phyloP scores from a whole-genome alignment of 30 jellyfish, hydroid and myxozoan species.

The Catostylus mosaicus region DNA sequence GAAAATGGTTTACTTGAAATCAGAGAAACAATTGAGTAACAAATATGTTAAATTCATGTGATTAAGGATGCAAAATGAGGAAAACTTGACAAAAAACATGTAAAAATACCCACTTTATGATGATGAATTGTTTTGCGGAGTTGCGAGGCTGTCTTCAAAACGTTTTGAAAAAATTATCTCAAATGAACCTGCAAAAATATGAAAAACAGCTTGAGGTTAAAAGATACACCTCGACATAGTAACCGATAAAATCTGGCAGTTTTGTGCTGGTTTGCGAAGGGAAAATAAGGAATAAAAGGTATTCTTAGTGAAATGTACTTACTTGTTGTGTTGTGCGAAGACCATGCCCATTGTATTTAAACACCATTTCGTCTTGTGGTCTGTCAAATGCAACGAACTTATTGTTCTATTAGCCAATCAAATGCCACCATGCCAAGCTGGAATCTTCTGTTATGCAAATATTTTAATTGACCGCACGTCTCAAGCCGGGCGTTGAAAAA shows the following conservation, averaged over 20 bases:
- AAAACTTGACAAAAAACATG: background rate
- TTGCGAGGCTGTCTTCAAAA: conserved; percentile 1
- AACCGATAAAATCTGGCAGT: background rate
- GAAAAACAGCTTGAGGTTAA: background rate
- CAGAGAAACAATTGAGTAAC: background rate
- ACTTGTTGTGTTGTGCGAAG: conserved; percentile 64
- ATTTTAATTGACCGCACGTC: conserved; percentile 38
- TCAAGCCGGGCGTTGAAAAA: conserved; percentile 43
- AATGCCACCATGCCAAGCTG: conserved; percentile 9
- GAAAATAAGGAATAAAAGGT: background rate
- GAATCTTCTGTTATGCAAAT: conserved; percentile 71
- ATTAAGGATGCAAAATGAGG: background rate
- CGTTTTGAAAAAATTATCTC: background rate
- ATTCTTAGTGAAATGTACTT: conserved; percentile 29
- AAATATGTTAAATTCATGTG: background rate
- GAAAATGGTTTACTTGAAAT: background rate
- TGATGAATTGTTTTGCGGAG: conserved; percentile 1
- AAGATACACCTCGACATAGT: background rate
- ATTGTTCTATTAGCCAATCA: conserved; percentile 78
- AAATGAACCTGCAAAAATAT: conserved; percentile 41
- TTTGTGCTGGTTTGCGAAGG: background rate
- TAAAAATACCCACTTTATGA: conserved; percentile 3
- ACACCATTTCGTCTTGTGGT: conserved; percentile 90
- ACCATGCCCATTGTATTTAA: conserved; percentile 55
- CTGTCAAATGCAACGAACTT: conserved; percentile 83